A percentile compares a stretch with the other conserved stretches of the same genome.
phyloP scores from a whole-genome alignment of 2,888 invertebrate genomes.

The Cryptosula pallasiana region DNA sequence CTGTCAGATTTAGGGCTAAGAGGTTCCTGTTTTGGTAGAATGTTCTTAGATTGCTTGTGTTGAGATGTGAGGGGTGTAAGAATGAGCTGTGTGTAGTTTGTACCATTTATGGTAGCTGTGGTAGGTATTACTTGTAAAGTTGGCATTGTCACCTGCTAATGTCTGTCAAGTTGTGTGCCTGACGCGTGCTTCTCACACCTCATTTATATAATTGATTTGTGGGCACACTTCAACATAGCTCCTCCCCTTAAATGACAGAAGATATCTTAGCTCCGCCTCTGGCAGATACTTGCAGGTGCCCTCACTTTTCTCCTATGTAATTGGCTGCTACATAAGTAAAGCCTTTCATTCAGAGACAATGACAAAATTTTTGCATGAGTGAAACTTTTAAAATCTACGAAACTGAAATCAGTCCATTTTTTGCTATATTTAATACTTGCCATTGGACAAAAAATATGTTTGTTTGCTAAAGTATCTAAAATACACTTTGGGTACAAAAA shows the following conservation, averaged over 20 bases:
- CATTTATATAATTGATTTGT: not conserved
- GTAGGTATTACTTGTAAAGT: conserved; percentile 18
- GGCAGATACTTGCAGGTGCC: not conserved
- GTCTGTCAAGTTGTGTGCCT: not conserved
- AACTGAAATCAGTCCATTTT: no score
- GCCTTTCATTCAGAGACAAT: no score
- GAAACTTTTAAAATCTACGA: no score
- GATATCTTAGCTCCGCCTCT: not conserved
- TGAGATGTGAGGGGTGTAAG: not conserved
- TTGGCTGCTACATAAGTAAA: no score
- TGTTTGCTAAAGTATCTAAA: no score
- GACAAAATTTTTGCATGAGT: no score
- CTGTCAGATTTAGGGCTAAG: not conserved
- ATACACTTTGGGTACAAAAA: no score
- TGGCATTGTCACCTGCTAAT: not conserved
- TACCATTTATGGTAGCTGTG: conserved; percentile 7
- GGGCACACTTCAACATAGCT: not conserved
- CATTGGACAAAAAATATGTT: no score
- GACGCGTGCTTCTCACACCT: not conserved
- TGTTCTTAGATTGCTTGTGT: not conserved
- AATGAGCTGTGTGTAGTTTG: conserved; percentile 22
- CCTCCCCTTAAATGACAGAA: not conserved
- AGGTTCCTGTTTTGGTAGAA: conserved; percentile 20
- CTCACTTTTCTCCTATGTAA: no score
- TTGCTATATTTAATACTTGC: no score